A percentile compares a stretch with the other conserved stretches of the same genome.
phyloP scores from a whole-genome alignment of 2,113 vertebrate genomes.

The Lynx canadensis region DNA sequence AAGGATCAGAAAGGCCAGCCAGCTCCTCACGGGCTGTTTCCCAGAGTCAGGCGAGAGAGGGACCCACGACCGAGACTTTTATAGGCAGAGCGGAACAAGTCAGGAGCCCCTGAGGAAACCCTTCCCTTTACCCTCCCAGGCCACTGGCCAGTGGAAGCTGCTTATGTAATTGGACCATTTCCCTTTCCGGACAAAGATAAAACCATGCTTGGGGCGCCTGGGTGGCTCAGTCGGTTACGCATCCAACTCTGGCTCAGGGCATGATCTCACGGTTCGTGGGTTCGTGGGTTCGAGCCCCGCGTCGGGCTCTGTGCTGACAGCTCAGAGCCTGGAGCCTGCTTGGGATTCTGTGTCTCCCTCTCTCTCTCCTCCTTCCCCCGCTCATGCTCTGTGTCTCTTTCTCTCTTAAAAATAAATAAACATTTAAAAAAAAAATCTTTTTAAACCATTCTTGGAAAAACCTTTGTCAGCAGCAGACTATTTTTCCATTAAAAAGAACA shows the following conservation, averaged over 20 bases:
- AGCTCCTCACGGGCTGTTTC: background rate
- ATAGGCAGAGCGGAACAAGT: background rate
- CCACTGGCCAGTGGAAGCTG: background rate
- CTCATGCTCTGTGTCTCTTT: no score
- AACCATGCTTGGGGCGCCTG: background rate
- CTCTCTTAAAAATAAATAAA: no score
- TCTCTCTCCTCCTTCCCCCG: no score
- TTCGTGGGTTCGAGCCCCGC: no score
- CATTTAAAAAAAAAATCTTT: no score
- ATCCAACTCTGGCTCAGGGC: no score
- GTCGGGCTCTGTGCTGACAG: no score
- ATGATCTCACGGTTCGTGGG: no score
- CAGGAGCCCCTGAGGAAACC: background rate
- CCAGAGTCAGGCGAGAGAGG: background rate
- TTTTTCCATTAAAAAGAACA: background rate
- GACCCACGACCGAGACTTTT: background rate
- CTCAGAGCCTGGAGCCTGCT: no score
- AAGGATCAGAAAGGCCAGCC: background rate
- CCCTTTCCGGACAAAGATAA: background rate
- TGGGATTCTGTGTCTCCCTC: no score
- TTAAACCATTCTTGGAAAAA: conserved; percentile 35
- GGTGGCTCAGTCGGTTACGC: no score
- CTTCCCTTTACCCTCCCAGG: background rate
- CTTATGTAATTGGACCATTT: background rate
- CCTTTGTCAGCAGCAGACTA: background rate